Base-by-base conservation (phyloP, 2,113 vertebrate genomes). In the Cynoglossus semilaevis region DNA sequence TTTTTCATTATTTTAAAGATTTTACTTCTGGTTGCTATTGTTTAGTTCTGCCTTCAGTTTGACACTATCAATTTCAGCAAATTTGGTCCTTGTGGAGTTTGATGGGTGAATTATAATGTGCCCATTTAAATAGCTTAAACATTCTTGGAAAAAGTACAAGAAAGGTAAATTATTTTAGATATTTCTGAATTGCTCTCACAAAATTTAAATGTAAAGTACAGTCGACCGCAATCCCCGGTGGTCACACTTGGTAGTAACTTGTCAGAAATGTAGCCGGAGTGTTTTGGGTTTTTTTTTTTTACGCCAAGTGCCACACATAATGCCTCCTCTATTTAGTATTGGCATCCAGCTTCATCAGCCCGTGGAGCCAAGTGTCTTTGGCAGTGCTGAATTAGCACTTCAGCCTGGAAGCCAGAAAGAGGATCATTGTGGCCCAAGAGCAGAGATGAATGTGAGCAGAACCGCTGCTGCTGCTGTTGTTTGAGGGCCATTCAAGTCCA, bases 361-460 rank as follows among this genome's bases (percentile, higher is more conserved):
- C 62, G 49, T 41, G 61, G 71, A 73, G 86, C 85, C 79, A 87
- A 87, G 77, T 83, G 88, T 87, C 88, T 85, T 73, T 88, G 84
- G 84, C 82, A 80, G 65, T 10, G 56, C 51, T 74, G 50, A 66
- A 58, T 58, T 81, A 68, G 82, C 73, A 84, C 17, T 2, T 11
- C 60, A 48, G 60, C 58, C 50, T 69, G 69, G 53, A 54, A 38
- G 58, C 67, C 75, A 82, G 61, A 84, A 77, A 84, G 74, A 53
- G 71, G 68, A 67, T 77, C 77, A 74, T 84, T 81, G 77, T 74
- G 70, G 70, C 60, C 54, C 66, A 42, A 65, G 57, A 66, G 68
- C 45, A 54, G 64, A 73, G 77, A 79, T 75, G 70, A 72, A 67
- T 72, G 22, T 65, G 50, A 46, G 57, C 52, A 74, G 59, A 76